Percentiles rank a stretch among this genome's conserved stretches.
Conservation (phyloP, 2,888 invertebrate genomes). For the Phymatocera aterrima region DNA sequence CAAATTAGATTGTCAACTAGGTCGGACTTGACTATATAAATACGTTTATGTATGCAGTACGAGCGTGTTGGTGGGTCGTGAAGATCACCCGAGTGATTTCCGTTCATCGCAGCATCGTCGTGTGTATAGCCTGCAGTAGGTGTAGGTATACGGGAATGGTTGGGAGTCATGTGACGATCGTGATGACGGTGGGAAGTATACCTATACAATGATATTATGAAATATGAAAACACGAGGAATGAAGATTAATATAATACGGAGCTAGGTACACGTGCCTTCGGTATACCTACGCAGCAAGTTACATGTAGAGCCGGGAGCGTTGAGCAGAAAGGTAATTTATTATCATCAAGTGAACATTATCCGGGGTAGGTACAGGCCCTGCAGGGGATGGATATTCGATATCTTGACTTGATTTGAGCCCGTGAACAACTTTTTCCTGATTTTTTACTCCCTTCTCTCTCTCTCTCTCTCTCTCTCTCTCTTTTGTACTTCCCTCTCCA, state of each 20-base stretch:
- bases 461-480: too few species aligned
- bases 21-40: conserved; percentile 27
- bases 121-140: neutral
- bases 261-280: neutral
- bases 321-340: neutral
- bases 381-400: conserved; percentile 18
- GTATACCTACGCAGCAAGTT: too few species aligned
- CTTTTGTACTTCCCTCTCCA: too few species aligned
- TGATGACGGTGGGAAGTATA: neutral
- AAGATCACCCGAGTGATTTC: conserved; percentile 40
- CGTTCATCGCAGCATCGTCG: conserved; percentile 23
- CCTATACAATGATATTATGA: too few species aligned
- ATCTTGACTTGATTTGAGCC: conserved; percentile 21
- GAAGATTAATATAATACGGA: neutral
- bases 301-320: neutral
- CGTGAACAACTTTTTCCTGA: neutral
- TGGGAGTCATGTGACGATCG: conserved; percentile 14
- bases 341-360: neutral
- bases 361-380: too few species aligned
- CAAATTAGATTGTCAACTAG: conserved; percentile 17
- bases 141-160: neutral
- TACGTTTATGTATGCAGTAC: too few species aligned
- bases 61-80: conserved; percentile 32
- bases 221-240: conserved; percentile 2
- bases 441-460: neutral